Base-by-base conservation (phyloP, 2,888 invertebrate genomes). In the Agonum fuliginosum region DNA sequence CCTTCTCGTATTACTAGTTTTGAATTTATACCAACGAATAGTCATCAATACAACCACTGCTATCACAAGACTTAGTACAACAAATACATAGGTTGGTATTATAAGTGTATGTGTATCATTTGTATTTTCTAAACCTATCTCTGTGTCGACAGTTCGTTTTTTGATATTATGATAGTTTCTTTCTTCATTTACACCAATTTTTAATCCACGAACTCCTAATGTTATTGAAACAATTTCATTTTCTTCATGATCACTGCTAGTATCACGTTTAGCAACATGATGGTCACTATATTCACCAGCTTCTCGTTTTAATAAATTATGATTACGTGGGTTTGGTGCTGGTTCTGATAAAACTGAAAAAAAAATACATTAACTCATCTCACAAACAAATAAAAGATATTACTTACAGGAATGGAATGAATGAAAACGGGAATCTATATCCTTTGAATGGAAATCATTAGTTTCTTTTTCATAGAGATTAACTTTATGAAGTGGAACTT, bases 331-430 rank as follows among this genome's bases (percentile, higher is more conserved):
- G 6, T 70, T 22, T 27, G 43, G 24, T 10, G 86, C 82, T 58
- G 85, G 88, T 77, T 88, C 87, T 78, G 88, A 87, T 72, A 84
- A 84, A 82, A 87, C 89, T 89, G 86, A 54, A 48, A 78, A 8
- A 54, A 6, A 34, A n/a, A n/a, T n/a, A n/a, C n/a, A 22, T 30
- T 14, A 12, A 27, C 43, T 70, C n/a, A 24, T 5, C 22, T 30
- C n/a, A 67, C 10, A 17, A 76, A 8, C 8, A 27, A 27, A 12
- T 41, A 34, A 34, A 12, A 12, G 3, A 6, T 6, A n/a, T n/a
- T 17, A 83, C 85, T 84, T 82, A 85, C 86, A 84, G 76, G 83
- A 81, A 79, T 85, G 84, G 79, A 85, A 84, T 3, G 84, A 82
- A 79, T 84, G 84, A 73, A 83, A 83, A 69, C 81, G 81, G 1